Conservation (phyloP, 35 echinoderm and acorn worm species). For the Acanthaster planci region DNA sequence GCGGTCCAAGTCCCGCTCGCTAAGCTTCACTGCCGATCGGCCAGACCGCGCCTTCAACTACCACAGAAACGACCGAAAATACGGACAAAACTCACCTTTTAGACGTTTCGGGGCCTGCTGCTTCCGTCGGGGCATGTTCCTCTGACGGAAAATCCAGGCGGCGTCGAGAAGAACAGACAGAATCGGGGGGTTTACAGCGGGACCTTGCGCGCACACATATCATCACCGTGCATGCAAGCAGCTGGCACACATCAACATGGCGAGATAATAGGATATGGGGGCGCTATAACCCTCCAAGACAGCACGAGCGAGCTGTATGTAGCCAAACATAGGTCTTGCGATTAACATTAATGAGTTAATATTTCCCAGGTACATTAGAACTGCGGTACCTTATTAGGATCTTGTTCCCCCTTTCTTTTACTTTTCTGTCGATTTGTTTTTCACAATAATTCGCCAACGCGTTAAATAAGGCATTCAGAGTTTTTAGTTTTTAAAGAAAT, state of each 20-base stretch:
- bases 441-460: too few relatives aligned
- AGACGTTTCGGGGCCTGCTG: conserved; percentile 68
- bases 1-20: too few relatives aligned
- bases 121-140: conserved; percentile 61
- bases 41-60: neutral
- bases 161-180: conserved; percentile 18
- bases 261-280: conserved; percentile 17
- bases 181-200: neutral
- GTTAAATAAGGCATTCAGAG: too few relatives aligned
- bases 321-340: too few relatives aligned
- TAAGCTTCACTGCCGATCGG: too few relatives aligned
- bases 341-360: too few relatives aligned
- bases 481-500: too few relatives aligned
- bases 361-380: too few relatives aligned
- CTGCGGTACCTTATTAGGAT: too few relatives aligned
- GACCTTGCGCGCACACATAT: neutral
- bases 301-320: too few relatives aligned
- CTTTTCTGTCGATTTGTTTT: too few relatives aligned
- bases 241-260: conserved; percentile 45
- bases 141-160: conserved; percentile 3
- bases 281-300: neutral
- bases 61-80: conserved; percentile 39
- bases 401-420: too few relatives aligned
- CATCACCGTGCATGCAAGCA: conserved; percentile 11
- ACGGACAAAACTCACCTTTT: conserved; percentile 60